A percentile compares a stretch with the other conserved stretches of the same genome.
phyloP scores from a whole-genome alignment of 2,888 invertebrate genomes.

The Ochropleura plecta region DNA sequence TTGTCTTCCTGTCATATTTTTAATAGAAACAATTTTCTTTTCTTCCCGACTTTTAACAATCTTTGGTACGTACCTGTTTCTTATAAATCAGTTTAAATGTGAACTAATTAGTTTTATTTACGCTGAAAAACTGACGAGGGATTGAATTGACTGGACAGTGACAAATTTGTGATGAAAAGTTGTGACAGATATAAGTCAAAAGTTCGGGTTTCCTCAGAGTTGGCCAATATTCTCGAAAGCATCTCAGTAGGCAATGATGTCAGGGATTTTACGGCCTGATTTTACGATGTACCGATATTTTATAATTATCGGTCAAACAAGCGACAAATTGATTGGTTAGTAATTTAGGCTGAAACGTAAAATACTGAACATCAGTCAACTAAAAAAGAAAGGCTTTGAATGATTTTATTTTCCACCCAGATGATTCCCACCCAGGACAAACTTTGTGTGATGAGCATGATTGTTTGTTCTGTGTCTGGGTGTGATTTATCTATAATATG shows the following conservation, averaged over 20 bases:
- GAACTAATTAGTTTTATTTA: constrained; percentile 44
- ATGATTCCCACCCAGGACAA: too few relatives aligned
- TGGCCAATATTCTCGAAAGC: constrained; percentile 73
- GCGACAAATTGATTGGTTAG: constrained; percentile 46
- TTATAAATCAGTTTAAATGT: constrained; percentile 6
- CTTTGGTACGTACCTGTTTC: background rate
- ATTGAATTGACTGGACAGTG: constrained; percentile 46
- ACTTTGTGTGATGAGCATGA: too few relatives aligned
- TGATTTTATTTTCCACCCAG: too few relatives aligned
- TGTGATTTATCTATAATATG: too few relatives aligned
- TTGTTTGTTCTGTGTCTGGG: too few relatives aligned
- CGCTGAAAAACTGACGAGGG: constrained; percentile 36
- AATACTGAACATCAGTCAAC: constrained; percentile 21
- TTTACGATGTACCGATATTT: constrained; percentile 64
- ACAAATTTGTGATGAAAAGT: constrained; percentile 55
- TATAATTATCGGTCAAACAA: constrained; percentile 51
- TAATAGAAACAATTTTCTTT: background rate
- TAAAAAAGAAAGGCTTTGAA: too few relatives aligned
- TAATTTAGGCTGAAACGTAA: constrained; percentile 38
- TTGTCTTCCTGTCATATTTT: constrained; percentile 23
- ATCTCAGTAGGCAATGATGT: constrained; percentile 71
- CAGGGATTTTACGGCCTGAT: constrained; percentile 65
- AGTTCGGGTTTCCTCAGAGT: constrained; percentile 60
- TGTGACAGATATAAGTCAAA: constrained; percentile 63
- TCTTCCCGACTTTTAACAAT: background rate